phyloP scores from a whole-genome alignment of 2,888 invertebrate genomes.

The Heliconius ethilla region DNA sequence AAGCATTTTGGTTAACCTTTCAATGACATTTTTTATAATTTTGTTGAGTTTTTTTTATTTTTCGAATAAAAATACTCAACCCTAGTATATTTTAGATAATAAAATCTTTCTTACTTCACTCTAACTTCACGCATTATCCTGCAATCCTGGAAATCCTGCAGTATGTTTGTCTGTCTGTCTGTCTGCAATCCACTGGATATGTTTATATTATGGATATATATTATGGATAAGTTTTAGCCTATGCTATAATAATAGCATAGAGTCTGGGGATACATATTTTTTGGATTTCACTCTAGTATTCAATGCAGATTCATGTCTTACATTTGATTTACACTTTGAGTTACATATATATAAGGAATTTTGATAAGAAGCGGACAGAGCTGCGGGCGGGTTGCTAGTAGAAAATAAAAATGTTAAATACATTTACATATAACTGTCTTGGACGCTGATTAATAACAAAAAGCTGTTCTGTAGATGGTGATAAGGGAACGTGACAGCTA shows the following conservation, averaged over 20 bases:
- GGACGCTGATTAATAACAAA: slow-evolving; percentile 20
- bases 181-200: too few relatives aligned
- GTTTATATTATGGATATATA: too few relatives aligned
- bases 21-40: not conserved
- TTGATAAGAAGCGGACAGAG: too few relatives aligned
- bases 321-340: too few relatives aligned
- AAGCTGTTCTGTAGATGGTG: slow-evolving; percentile 20
- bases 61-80: not conserved
- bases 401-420: slow-evolving; percentile 11
- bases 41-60: not conserved
- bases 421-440: slow-evolving; percentile 12
- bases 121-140: not conserved
- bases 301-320: too few relatives aligned
- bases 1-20: not conserved
- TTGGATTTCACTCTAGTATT: too few relatives aligned
- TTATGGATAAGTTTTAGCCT: too few relatives aligned
- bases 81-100: not conserved
- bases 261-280: too few relatives aligned
- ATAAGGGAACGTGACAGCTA: slow-evolving; percentile 11
- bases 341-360: too few relatives aligned
- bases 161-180: too few relatives aligned
- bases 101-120: not conserved
- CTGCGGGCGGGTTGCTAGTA: not conserved
- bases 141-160: not conserved
- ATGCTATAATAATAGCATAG: too few relatives aligned